These are phyloP conservation scores for Venustaconcha ellipsiformis DNA, from an alignment of 1,140 invertebrate species.

Conservation along the genomic window DNA sequence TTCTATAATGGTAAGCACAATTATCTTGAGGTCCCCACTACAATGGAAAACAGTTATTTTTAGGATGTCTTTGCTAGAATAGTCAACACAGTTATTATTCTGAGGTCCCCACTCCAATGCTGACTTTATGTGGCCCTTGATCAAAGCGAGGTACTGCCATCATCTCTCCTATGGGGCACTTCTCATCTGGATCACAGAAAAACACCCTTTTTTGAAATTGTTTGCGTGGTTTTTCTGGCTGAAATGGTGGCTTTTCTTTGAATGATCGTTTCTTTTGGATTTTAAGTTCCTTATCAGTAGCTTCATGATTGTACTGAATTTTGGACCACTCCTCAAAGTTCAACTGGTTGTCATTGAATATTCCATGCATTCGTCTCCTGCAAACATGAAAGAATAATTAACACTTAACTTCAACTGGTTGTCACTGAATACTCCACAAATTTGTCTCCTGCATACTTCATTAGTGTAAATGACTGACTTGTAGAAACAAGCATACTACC, in stretches of 20 bases:
- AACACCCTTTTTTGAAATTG: constrained; percentile 5
- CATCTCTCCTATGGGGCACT: constrained; percentile 8
- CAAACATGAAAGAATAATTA: too few relatives aligned
- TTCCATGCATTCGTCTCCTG: constrained; percentile 43
- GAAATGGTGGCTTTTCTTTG: constrained; percentile 49
- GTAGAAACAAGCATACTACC: too few relatives aligned
- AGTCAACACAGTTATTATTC: too few relatives aligned
- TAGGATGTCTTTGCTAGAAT: too few relatives aligned
- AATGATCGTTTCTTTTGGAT: constrained; percentile 56
- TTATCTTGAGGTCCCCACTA: too few relatives aligned
- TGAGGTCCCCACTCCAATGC: neutral
- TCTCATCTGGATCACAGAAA: constrained; percentile 16
- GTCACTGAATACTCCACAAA: constrained; percentile 46
- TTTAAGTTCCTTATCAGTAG: constrained; percentile 49
- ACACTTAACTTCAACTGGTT: constrained; percentile 44
- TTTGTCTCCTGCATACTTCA: constrained; percentile 13
- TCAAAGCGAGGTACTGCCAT: constrained; percentile 7
- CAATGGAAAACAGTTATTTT: too few relatives aligned
- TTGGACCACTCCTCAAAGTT: constrained; percentile 51
- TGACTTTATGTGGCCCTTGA: neutral
- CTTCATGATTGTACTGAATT: constrained; percentile 31
- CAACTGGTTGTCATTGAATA: constrained; percentile 46
- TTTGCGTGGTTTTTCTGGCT: constrained; percentile 4
- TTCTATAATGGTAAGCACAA: too few relatives aligned
- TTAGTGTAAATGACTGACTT: too few relatives aligned